A percentile compares a stretch with the other conserved stretches of the same genome.
Conservation (phyloP, 2,797 vertebrate genomes). For the Corythornis leucogaster region DNA sequence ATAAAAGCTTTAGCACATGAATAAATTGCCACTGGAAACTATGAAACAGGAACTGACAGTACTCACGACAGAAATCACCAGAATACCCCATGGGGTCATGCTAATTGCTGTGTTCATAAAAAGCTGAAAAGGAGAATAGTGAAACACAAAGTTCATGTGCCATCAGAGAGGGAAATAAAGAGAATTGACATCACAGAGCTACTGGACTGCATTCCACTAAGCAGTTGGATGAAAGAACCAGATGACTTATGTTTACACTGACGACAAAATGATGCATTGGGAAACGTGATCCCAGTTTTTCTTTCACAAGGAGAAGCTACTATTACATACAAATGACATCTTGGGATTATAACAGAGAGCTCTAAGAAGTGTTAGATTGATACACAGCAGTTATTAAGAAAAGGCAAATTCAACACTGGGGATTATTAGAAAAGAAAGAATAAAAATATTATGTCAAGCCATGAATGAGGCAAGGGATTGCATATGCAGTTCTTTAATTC, state of each 20-base stretch:
- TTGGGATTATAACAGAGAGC: background rate
- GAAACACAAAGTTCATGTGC: rapidly evolving
- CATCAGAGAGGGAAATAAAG: background rate
- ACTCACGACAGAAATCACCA: background rate
- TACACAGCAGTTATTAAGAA: background rate
- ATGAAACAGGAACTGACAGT: background rate
- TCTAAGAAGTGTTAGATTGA: background rate
- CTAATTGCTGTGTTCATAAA: background rate
- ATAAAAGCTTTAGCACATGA: background rate
- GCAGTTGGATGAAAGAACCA: background rate
- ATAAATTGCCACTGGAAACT: background rate
- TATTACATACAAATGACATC: background rate
- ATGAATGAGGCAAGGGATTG: background rate
- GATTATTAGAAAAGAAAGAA: background rate
- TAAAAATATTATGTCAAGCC: background rate
- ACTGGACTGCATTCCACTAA: background rate
- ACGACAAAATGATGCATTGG: background rate
- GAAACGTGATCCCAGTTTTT: background rate
- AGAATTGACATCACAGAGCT: background rate
- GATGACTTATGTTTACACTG: background rate
- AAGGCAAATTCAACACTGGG: background rate
- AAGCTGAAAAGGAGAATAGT: background rate
- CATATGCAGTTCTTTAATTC: background rate
- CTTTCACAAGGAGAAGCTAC: background rate
- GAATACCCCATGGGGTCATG: background rate